Evolutionary conservation across 92 coral and sea anemone genomes (phyloP), one percentile per base, ranked within the genome.

Genomic region (Parazoanthus atlanticus): DNA sequence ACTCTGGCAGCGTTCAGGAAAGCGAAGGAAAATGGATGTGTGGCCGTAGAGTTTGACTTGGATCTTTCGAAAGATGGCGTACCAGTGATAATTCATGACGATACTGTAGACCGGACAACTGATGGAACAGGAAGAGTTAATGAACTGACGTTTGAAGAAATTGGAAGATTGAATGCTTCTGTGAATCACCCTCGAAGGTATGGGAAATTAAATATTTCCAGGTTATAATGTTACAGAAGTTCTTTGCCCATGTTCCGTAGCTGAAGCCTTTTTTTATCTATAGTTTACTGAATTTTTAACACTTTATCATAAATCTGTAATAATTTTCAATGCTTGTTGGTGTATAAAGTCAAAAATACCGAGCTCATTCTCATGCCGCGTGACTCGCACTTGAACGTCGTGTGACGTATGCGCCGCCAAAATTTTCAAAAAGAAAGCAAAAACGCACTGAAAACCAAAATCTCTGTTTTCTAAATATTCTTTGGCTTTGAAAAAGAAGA

Each of bases 11-110:
- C 98, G 33, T 96, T 96, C 74, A 90, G 91, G 76, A 89, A 90
- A 84, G 98, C 99, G 41, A 94, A 94, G 74, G 92, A 96, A 86
- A 94, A 91, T 82, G 99, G 98, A 28, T 98, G 98, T n/a, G 79
- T 74, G 43, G 99, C 92, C 3, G 98, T 96, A 33, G 98, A 96
- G 79, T 96, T 96, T 88, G 99, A 96, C 82, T 94, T 96, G 70
- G 98, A 95, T 77, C 95, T 96, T 84, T 93, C 98, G 28, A 93
- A 92, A 92, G 99, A 96, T 93, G 99, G 99, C 85, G 93, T 92
- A 12, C 97, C 97, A 67, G 95, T 96, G 92, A 92, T 96, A 85
- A 95, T 96, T 91, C 99, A 96, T 90, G 99, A 96, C 73, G 86
- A 93, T 0, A 95, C 94, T 32, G 99, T 96, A 12, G 99, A 96